Conservation (phyloP, 2,113 vertebrate genomes). For the Chrysemys picta region DNA sequence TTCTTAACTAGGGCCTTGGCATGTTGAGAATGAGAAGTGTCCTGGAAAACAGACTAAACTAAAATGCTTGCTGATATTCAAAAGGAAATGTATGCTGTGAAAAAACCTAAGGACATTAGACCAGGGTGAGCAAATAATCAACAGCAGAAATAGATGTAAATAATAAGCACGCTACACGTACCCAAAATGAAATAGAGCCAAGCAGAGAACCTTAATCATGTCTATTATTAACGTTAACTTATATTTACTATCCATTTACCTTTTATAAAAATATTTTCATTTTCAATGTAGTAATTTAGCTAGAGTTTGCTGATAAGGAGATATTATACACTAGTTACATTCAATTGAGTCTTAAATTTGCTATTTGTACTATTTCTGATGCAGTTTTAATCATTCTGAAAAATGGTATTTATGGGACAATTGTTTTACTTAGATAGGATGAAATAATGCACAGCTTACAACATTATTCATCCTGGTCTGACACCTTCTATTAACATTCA, state of each 20-base stretch:
- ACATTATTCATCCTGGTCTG: neutral
- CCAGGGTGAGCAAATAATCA: neutral
- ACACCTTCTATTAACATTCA: neutral
- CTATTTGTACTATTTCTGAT: neutral
- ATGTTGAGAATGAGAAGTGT: neutral
- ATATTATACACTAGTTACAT: neutral
- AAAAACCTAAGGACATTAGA: neutral
- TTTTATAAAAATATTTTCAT: neutral
- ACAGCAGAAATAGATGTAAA: neutral
- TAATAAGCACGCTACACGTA: neutral
- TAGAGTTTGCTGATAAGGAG: neutral
- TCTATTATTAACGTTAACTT: neutral
- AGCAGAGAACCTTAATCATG: neutral
- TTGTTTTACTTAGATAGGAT: neutral
- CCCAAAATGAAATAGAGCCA: neutral
- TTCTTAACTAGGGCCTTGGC: neutral
- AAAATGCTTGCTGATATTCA: neutral
- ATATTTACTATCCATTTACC: neutral
- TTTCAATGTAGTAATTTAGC: neutral
- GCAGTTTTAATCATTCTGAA: neutral
- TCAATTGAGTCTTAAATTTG: neutral
- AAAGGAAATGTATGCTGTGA: fast-evolving
- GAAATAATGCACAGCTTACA: neutral
- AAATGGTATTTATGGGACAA: neutral
- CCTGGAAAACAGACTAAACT: neutral